These are phyloP conservation scores for Chaenodraco wilsoni DNA, from an alignment of 2,797 vertebrate species.

Conservation along the genomic window DNA sequence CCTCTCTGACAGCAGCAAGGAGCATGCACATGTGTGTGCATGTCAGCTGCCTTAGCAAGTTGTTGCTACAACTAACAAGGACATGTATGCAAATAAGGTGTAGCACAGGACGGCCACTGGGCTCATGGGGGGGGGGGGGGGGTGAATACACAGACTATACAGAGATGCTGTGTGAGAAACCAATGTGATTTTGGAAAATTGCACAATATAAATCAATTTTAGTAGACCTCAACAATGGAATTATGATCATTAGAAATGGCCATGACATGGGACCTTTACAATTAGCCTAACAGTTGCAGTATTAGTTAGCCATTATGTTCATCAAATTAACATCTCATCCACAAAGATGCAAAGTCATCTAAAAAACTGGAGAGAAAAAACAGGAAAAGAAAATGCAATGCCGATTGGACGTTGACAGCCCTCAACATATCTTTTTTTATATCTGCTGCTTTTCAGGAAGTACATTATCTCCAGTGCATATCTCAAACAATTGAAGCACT, in stretches of 20 bases:
- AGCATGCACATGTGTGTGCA: background rate
- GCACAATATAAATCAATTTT: no score
- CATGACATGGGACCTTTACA: no score
- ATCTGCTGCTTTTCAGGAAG: background rate
- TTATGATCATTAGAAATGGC: no score
- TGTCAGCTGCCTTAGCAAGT: background rate
- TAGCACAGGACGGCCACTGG: no score
- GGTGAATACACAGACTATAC: no score
- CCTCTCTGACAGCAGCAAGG: background rate
- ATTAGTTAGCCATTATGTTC: background rate
- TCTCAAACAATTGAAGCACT: background rate
- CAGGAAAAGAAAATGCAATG: background rate
- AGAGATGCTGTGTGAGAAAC: no score
- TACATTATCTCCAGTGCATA: background rate
- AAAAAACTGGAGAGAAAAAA: background rate
- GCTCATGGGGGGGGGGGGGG: no score
- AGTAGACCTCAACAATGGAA: no score
- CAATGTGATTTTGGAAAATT: no score
- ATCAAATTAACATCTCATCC: background rate
- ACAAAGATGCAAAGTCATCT: background rate
- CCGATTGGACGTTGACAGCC: background rate
- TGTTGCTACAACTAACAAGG: constrained; percentile 1
- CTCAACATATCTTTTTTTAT: background rate
- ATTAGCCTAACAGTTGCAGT: background rate
- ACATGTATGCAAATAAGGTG: constrained; percentile 10